A percentile compares a stretch with the other conserved stretches of the same genome.
Conservation (phyloP, 2,797 vertebrate genomes). For the Sebastiscus albofasciatus region DNA sequence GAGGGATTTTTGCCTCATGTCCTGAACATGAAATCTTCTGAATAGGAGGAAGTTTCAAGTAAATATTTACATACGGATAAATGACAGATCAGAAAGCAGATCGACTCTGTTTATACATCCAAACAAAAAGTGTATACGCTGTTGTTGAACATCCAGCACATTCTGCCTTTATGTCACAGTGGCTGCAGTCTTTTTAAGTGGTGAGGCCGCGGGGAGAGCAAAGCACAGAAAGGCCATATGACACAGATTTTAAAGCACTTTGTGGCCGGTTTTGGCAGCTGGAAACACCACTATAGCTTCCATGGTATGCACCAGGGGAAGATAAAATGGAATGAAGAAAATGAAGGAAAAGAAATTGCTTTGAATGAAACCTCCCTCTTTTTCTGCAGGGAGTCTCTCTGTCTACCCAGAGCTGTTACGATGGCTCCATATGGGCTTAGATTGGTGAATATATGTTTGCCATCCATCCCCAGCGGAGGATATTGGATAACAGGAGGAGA, state of each 20-base stretch:
- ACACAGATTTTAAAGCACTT: conserved; percentile 73
- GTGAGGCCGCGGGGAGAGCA: conserved; percentile 35
- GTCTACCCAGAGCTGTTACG: conserved; percentile 18
- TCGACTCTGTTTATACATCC: conserved; percentile 21
- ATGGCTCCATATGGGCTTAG: conserved; percentile 21
- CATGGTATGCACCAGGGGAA: conserved; percentile 48
- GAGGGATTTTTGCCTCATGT: conserved; percentile 22
- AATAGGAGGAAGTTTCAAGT: conserved; percentile 59
- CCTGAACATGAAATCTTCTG: conserved; percentile 37
- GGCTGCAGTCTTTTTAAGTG: conserved; percentile 37
- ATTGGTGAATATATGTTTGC: conserved; percentile 20
- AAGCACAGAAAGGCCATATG: conserved; percentile 57
- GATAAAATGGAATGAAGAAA: conserved; percentile 59
- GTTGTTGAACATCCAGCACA: conserved; percentile 22
- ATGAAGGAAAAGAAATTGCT: conserved; percentile 54
- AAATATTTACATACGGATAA: conserved; percentile 63
- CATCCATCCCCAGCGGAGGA: conserved; percentile 31
- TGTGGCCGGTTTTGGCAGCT: conserved; percentile 69
- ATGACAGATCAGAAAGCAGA: conserved; percentile 55
- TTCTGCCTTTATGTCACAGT: conserved; percentile 24
- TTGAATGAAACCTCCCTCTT: conserved; percentile 49
- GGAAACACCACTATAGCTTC: conserved; percentile 59
- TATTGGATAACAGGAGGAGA: conserved; percentile 36
- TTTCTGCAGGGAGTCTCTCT: conserved; percentile 21
- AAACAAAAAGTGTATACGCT: conserved; percentile 10